Evolutionary conservation across 1,140 invertebrate genomes (phyloP).

Genomic region (Ceratina australensis): DNA sequence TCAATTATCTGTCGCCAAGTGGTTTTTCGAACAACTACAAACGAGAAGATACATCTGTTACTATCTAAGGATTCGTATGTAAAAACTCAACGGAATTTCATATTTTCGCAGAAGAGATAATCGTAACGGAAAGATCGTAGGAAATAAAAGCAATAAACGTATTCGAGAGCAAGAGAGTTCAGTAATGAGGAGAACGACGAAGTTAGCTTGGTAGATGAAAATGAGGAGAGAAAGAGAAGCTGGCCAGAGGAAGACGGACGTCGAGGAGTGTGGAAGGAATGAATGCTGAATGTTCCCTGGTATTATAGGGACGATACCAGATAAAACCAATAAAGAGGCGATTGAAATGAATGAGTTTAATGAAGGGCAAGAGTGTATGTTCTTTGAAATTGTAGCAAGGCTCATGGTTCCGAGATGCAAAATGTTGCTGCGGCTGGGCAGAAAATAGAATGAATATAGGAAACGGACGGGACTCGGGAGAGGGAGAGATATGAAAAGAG

Average conservation of each 20-base stretch:
- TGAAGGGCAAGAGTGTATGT: not conserved
- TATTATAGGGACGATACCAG: not conserved
- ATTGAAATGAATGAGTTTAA: too few species aligned
- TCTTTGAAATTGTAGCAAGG: not conserved
- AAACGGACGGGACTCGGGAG: conserved; percentile 30
- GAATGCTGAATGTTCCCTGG: not conserved
- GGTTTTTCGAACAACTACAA: too few species aligned
- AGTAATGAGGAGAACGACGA: conserved; percentile 20
- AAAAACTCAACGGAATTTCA: too few species aligned
- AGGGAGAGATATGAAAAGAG: not conserved
- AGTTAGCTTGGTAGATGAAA: not conserved
- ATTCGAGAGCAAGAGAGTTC: not conserved
- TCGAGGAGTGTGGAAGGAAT: not conserved
- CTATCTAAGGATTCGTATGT: too few species aligned
- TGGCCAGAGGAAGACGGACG: not conserved
- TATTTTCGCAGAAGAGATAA: too few species aligned
- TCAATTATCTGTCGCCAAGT: too few species aligned
- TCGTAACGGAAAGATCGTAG: not conserved
- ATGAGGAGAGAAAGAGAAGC: not conserved
- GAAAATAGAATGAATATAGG: conserved; percentile 49
- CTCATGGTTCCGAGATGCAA: not conserved
- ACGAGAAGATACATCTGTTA: too few species aligned
- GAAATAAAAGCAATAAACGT: conserved; percentile 4
- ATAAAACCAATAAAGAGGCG: too few species aligned
- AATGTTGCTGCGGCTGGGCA: conserved; percentile 12